These are phyloP conservation scores for Turdus rufiventris DNA, from an alignment of 2,113 vertebrate species.

Conservation along the genomic window DNA sequence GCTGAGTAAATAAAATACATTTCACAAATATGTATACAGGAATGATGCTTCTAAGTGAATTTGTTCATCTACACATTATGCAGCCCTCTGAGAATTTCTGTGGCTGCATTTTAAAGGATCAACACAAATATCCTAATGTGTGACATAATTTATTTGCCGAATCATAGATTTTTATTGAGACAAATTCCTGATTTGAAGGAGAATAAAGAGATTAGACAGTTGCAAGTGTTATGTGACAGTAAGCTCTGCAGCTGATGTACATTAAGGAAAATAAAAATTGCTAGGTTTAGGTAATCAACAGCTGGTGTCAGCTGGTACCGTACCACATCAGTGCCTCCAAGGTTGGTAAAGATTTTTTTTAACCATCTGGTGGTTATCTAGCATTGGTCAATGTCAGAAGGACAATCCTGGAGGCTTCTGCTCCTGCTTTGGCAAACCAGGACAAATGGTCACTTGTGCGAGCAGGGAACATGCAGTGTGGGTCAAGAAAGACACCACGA, in stretches of 20 bases:
- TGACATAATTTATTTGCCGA: neutral
- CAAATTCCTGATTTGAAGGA: neutral
- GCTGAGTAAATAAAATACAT: neutral
- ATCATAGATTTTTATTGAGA: neutral
- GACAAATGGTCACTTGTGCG: fast-evolving
- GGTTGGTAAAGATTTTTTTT: conserved; percentile 7
- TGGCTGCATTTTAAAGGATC: neutral
- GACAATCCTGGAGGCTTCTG: neutral
- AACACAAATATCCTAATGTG: neutral
- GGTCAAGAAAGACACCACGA: neutral
- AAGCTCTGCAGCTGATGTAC: neutral
- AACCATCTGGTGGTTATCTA: neutral
- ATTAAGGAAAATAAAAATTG: conserved; percentile 30
- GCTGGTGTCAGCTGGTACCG: neutral
- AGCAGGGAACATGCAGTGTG: neutral
- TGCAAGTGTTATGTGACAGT: neutral
- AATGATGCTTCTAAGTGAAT: neutral
- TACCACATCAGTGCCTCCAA: conserved; percentile 7
- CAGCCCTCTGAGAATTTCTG: neutral
- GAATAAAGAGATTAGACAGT: neutral
- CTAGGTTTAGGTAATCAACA: conserved; percentile 23
- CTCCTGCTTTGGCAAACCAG: neutral
- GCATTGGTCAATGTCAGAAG: neutral
- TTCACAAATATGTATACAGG: neutral
- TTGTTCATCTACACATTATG: neutral